Evolutionary conservation across 1,140 invertebrate genomes (phyloP).

Genomic region (Calliopsis andreniformis): DNA sequence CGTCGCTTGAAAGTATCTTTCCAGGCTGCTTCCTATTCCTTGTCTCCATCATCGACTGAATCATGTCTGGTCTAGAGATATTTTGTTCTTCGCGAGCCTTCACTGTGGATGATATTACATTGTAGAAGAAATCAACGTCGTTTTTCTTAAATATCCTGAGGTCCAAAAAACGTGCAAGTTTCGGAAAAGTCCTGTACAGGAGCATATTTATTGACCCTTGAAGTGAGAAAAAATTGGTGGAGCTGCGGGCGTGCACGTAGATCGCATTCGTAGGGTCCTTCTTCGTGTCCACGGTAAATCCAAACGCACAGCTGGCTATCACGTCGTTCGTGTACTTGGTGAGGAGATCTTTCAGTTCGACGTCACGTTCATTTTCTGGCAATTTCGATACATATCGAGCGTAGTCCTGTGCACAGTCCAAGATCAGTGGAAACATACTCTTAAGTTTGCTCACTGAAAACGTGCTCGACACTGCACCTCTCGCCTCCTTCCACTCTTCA

Average conservation of each 20-base stretch:
- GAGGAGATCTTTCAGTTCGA: slow-evolving; percentile 33
- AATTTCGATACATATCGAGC: slow-evolving; percentile 62
- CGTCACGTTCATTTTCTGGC: not conserved
- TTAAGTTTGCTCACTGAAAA: slow-evolving; percentile 75
- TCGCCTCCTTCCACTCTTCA: slow-evolving; percentile 72
- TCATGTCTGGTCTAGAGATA: slow-evolving; percentile 65
- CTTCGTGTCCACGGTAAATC: slow-evolving; percentile 61
- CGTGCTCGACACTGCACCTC: slow-evolving; percentile 68
- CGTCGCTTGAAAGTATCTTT: slow-evolving; percentile 77
- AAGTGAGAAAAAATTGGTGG: slow-evolving; percentile 15
- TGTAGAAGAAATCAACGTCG: rapidly evolving
- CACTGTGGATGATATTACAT: too few species aligned
- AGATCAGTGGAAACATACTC: slow-evolving; percentile 66
- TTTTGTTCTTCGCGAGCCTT: too few species aligned
- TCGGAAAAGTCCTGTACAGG: not conserved
- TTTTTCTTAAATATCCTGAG: not conserved
- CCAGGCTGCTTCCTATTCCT: slow-evolving; percentile 69
- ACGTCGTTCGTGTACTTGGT: slow-evolving; percentile 84
- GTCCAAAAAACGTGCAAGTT: not conserved
- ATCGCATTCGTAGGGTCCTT: slow-evolving; percentile 82
- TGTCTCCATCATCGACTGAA: slow-evolving; percentile 73
- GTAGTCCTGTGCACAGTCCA: slow-evolving; percentile 42
- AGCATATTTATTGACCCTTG: slow-evolving; percentile 14
- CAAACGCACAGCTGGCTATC: slow-evolving; percentile 78
- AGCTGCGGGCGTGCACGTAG: slow-evolving; percentile 79